Evolutionary conservation across 2,797 vertebrate genomes (phyloP), one percentile per base, ranked within the genome.

Genomic region (Cyclopterus lumpus): DNA sequence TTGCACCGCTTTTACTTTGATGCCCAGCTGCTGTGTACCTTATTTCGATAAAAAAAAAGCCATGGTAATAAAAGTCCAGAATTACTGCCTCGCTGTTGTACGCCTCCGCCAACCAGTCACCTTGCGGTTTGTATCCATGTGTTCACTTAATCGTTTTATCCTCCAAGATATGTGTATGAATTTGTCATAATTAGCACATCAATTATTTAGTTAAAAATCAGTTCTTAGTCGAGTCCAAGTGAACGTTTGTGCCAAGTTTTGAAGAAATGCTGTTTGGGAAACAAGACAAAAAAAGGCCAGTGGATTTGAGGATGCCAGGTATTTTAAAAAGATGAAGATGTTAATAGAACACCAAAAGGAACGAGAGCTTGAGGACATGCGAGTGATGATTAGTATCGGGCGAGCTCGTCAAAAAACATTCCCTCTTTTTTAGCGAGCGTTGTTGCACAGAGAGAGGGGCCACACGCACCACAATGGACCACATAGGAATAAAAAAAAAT

Each of bases 401-500:
- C n/a, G n/a, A n/a, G n/a, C n/a, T n/a, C 1, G 22, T 18, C 4
- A n/a, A 28, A 7, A 34, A 46, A 72, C 46, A 22, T 38, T 6
- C 34, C 34, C 15, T 0, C 26, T 11, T 62, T 77, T 55, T 28
- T n/a, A n/a, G n/a, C n/a, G n/a, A n/a, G n/a, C n/a, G 24, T 58
- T 15, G 57, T 75, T 65, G 14, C 22, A 48, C 5, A 57, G 24
- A 22, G 30, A 46, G 24, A 62, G 6, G 14, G 9, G 20, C 32
- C 15, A 10, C 15, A 10, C 14, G 4, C 67, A 44, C 12, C 36
- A 46, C 30, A 55, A 5, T 14, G 34, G 46, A 54, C 24, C 14
- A 68, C 34, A 63, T 32, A 62, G 61, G 34, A 73, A 79, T 65
- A 24, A 64, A 24, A 68, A n/a, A n/a, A n/a, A n/a, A n/a, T n/a